Evolutionary conservation across 2,113 vertebrate species (phyloP).

Genomic region (Callipepla squamata): DNA sequence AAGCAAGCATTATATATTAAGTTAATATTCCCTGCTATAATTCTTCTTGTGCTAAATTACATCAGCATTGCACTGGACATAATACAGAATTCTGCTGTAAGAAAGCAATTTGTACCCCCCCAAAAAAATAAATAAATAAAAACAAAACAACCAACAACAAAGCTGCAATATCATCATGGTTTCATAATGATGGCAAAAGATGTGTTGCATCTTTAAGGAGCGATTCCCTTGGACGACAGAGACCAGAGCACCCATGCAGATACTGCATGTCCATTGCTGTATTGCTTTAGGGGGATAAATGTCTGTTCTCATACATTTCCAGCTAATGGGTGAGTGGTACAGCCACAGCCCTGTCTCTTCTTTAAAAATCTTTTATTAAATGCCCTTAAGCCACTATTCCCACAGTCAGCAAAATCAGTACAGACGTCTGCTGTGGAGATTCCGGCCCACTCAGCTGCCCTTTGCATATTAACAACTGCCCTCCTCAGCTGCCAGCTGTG

Average conservation of each 20-base stretch:
- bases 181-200: neutral
- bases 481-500: neutral
- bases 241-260: neutral
- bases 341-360: constrained; percentile 27
- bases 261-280: neutral
- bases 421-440: neutral
- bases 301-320: neutral
- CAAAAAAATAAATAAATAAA: neutral
- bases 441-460: accelerated
- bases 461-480: accelerated
- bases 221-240: neutral
- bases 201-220: constrained; percentile 1
- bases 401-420: neutral
- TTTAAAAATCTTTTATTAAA: constrained; percentile 40
- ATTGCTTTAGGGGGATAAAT: neutral
- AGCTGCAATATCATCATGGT: neutral
- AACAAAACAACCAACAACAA: neutral
- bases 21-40: constrained; percentile 31
- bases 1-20: neutral
- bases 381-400: constrained; percentile 6
- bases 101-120: neutral
- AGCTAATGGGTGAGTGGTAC: neutral
- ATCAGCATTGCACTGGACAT: constrained; percentile 12
- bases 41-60: constrained; percentile 24
- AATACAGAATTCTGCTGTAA: neutral